phyloP scores from a whole-genome alignment of 2,888 invertebrate genomes.

The Zeuzera pyrina region DNA sequence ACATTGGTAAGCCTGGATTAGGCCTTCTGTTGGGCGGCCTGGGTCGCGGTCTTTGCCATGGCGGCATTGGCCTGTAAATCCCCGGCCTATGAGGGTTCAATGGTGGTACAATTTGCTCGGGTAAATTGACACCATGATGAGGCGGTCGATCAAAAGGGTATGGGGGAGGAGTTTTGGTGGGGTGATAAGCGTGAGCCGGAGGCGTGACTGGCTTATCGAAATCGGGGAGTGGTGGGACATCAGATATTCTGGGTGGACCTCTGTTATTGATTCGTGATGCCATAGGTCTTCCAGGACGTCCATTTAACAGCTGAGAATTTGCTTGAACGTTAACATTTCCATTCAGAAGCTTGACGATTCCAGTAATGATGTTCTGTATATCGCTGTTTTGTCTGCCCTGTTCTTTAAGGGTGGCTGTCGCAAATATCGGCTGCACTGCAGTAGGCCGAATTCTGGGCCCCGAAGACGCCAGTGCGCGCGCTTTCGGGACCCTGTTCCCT shows the following conservation, averaged over 20 bases:
- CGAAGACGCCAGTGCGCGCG: slow-evolving; percentile 75
- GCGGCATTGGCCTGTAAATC: slow-evolving; percentile 74
- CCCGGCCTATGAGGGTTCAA: slow-evolving; percentile 70
- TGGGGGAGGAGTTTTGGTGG: slow-evolving; percentile 75
- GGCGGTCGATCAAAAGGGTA: slow-evolving; percentile 85
- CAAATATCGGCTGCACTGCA: slow-evolving; percentile 70
- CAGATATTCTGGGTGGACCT: slow-evolving; percentile 89
- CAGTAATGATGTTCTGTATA: slow-evolving; percentile 92
- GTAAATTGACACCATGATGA: slow-evolving; percentile 79
- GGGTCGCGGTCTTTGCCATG: slow-evolving; percentile 78
- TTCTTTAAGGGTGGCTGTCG: slow-evolving; percentile 62
- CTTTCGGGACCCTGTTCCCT: slow-evolving; percentile 82
- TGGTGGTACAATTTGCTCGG: slow-evolving; percentile 82
- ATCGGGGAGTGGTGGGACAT: slow-evolving; percentile 80
- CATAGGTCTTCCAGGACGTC: slow-evolving; percentile 78
- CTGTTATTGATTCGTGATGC: slow-evolving; percentile 89
- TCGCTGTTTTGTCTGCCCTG: slow-evolving; percentile 71
- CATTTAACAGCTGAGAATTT: slow-evolving; percentile 75
- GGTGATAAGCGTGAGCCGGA: slow-evolving; percentile 51
- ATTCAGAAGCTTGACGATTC: slow-evolving; percentile 89
- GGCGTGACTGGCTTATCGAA: slow-evolving; percentile 71
- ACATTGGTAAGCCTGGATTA: slow-evolving; percentile 72
- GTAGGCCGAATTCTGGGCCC: slow-evolving; percentile 76
- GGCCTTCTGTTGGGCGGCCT: slow-evolving; percentile 66
- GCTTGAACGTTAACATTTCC: slow-evolving; percentile 91